A percentile compares a stretch with the other conserved stretches of the same genome.
These are phyloP conservation scores for Indicator indicator DNA, from an alignment of 2,113 vertebrate species.

Conservation along the genomic window DNA sequence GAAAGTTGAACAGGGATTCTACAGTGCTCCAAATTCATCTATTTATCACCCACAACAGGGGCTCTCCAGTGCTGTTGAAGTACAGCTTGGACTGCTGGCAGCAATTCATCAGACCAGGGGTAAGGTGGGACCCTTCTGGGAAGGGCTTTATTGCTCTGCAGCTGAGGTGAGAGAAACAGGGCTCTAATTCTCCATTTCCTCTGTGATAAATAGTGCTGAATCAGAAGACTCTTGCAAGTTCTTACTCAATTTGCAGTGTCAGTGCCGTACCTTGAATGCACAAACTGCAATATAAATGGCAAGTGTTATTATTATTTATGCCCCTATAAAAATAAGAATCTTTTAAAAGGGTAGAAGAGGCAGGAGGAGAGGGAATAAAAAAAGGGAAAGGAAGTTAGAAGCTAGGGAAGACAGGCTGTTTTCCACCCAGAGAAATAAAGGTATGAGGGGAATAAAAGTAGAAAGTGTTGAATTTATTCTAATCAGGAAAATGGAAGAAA, in stretches of 20 bases:
- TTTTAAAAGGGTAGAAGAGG: neutral
- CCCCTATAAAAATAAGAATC: slow-evolving; percentile 36
- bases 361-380: neutral
- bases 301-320: slow-evolving; percentile 35
- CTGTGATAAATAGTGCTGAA: slow-evolving; percentile 43
- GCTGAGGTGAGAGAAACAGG: neutral
- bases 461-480: neutral
- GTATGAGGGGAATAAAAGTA: neutral
- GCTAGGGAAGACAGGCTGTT: neutral
- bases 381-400: neutral
- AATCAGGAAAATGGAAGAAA: neutral
- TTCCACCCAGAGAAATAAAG: neutral
- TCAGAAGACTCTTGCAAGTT: slow-evolving; percentile 36
- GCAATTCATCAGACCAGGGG: slow-evolving; percentile 5
- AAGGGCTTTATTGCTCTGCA: slow-evolving; percentile 18
- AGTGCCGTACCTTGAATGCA: slow-evolving; percentile 4
- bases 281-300: slow-evolving; percentile 23
- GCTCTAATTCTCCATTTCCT: slow-evolving; percentile 31
- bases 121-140: neutral
- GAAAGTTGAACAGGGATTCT: neutral
- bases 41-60: slow-evolving; percentile 7
- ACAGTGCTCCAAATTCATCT: neutral
- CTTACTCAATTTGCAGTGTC: slow-evolving; percentile 41
- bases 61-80: neutral
- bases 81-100: neutral